Evolutionary conservation across 2,888 invertebrate genomes (phyloP), one percentile per base, ranked within the genome.

Genomic region (Chrysomela aeneicollis): DNA sequence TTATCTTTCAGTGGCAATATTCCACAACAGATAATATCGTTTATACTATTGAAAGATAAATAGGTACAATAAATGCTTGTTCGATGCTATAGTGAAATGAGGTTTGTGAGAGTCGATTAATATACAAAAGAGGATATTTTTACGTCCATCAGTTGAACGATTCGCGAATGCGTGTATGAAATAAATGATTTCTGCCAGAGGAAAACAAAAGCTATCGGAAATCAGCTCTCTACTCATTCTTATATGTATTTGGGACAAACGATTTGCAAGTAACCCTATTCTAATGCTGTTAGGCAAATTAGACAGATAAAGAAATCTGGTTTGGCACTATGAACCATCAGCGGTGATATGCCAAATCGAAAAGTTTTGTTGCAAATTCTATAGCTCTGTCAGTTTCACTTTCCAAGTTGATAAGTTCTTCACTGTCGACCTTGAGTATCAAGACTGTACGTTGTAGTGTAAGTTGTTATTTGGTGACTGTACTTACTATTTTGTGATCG

Each of bases 231-330:
- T 55, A 57, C 57, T 57, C 46, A 57, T 46, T 57, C 46, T 57
- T 57, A 30, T 57, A 57, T 57, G 57, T 57, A 57, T 57, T 57
- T 57, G 18, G 57, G 57, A 47, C 57, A 57, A 57, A 57, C 19
- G 46, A 57, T 57, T 57, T 32, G 57, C 57, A 32, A 57, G 57
- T 57, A 57, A 57, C 57, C 57, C 57, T 57, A 57, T 57, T 57
- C 57, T 57, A 57, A 57, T 46, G 46, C 47, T 57, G 57, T 57
- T 57, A 57, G 57, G 35, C 57, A 57, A 57, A 57, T 47, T 46
- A 57, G 47, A 4, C 57, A 57, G 57, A 57, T 57, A 46, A 57
- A 57, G 57, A 57, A 57, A 57, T 57, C 57, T 46, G 46, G 46
- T 21, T 26, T 46, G 42, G n/a, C 32, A 54, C 19, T 53, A 57